Base-by-base conservation (phyloP, 1,140 invertebrate genomes). In the Artemia franciscana region DNA sequence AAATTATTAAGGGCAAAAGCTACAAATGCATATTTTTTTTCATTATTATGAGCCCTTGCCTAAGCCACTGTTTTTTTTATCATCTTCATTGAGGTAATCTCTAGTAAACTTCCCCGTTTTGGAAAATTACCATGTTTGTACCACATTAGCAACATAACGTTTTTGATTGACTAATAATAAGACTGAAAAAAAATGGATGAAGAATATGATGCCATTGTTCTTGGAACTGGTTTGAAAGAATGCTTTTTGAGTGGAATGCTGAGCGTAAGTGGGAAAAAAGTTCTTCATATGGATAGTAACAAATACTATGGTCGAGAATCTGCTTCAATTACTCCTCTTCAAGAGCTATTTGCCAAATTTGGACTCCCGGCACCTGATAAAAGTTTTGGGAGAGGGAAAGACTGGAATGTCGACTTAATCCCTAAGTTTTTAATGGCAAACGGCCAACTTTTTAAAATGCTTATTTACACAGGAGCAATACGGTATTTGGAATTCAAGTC, bases 271-370 rank as follows among this genome's bases (percentile, higher is more conserved):
- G 94, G 93, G 64, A 98, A 98, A 78, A 97, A 96, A 75, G 94
- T 99, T 59, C 79, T 99, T 64, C 96, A 99, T 78, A 92, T 99
- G 78, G 96, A 99, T 79, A 85, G 94, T 67, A 99, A 99, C 77
- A 95, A 95, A 78, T 99, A 98, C 76, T 99, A 99, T 78, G 96
- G 96, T 63, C 95, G 92, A 66, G 95, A 98, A 76, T 96, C 91
- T 71, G 94, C 96, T 67, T 98, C 95, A 67, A 91, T 99, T 73
- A 98, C 94, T 66, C 96, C 96, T 62, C 78, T 99, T 69, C 92
- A 97, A 74, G 92, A 98, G 75, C 79, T 95, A 60, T 96, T 92
- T 74, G 67, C 84, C 63, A 87, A 90, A 72, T 94, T 88, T 75
- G 83, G 82, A 58, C 79, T 83, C 62, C 84, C 87, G n/a, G 72